phyloP scores from a whole-genome alignment of 2,113 vertebrate species.

The Regulus satrapa region DNA sequence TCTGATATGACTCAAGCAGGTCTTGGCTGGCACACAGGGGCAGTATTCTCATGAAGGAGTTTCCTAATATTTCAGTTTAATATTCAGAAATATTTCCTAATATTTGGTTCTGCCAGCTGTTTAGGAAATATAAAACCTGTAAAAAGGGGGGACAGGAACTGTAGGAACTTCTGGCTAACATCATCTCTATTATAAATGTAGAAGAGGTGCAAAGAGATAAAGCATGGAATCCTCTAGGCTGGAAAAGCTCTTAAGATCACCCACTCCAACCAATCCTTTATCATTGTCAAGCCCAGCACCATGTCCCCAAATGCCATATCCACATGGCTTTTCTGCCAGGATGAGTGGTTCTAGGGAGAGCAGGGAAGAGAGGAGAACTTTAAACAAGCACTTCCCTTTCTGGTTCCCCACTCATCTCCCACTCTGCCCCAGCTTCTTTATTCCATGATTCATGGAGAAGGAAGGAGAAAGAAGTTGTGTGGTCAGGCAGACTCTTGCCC shows the following conservation, averaged over 20 bases:
- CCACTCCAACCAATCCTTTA: background rate
- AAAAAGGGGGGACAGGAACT: background rate
- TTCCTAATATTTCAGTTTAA: background rate
- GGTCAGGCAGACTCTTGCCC: background rate
- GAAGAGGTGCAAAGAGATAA: background rate
- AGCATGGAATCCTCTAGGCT: background rate
- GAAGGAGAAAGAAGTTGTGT: background rate
- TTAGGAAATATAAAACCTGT: background rate
- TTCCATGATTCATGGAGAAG: fast-evolving
- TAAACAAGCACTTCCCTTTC: background rate
- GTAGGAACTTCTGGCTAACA: background rate
- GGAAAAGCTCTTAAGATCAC: background rate
- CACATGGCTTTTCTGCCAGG: background rate
- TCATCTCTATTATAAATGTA: background rate
- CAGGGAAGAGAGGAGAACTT: background rate
- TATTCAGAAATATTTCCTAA: no score
- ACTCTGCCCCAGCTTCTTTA: background rate
- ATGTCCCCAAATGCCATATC: background rate
- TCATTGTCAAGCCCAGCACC: background rate
- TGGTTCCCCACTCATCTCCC: background rate
- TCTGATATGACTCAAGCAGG: background rate
- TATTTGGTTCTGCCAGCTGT: background rate
- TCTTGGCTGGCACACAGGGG: background rate
- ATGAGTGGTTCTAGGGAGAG: background rate
- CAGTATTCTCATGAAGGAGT: background rate